Percentiles rank a stretch among this genome's conserved stretches.
phyloP scores from a whole-genome alignment of 2,113 vertebrate species.

The Indicator maculatus region DNA sequence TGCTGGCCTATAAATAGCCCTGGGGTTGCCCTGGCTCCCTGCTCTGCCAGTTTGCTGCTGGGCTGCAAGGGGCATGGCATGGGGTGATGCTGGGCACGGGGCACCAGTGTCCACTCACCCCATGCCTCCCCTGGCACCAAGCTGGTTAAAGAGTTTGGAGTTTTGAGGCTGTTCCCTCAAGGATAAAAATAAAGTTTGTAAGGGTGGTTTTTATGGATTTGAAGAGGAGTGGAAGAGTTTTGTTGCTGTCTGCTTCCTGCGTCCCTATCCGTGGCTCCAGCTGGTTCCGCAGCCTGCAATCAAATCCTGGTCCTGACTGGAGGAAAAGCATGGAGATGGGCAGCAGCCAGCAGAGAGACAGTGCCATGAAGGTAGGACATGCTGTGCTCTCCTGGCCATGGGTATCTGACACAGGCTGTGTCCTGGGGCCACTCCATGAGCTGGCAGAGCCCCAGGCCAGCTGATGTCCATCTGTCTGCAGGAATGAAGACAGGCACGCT shows the following conservation, averaged over 20 bases:
- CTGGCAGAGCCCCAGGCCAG: neutral
- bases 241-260: neutral
- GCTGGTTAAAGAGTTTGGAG: neutral
- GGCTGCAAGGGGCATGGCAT: neutral
- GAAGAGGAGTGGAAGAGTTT: neutral
- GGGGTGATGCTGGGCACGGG: neutral
- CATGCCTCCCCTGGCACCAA: neutral
- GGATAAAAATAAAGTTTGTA: constrained; percentile 19
- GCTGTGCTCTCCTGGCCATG: fast-evolving
- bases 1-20: neutral
- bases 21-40: neutral
- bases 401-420: fast-evolving
- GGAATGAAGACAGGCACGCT: neutral
- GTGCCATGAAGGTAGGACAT: neutral
- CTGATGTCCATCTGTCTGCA: neutral
- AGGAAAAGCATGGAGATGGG: neutral
- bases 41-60: neutral
- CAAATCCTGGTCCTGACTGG: neutral
- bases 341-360: neutral
- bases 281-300: constrained; percentile 11
- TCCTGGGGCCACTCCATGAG: neutral
- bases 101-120: fast-evolving
- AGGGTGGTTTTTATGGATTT: neutral
- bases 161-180: neutral
- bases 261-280: neutral